Conservation (phyloP, 2,113 vertebrate genomes). For the Scomber scombrus region DNA sequence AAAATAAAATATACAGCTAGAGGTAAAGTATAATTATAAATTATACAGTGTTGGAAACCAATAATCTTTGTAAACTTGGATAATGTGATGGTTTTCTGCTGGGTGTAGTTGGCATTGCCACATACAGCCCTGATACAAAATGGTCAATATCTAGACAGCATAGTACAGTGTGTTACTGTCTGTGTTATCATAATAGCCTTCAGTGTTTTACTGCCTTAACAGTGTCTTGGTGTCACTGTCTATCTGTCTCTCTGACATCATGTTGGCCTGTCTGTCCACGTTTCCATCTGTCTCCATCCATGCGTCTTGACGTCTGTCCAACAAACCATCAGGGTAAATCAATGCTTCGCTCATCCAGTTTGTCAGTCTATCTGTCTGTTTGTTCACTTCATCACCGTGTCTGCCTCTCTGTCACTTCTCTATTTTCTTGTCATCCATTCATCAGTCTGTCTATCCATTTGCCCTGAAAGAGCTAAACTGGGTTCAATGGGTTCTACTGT, state of each 20-base stretch:
- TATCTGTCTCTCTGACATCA: slow-evolving; percentile 33
- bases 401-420: slow-evolving; percentile 69
- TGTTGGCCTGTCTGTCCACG: slow-evolving; percentile 50
- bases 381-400: slow-evolving; percentile 70
- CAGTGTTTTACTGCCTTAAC: slow-evolving; percentile 20
- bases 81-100: not conserved
- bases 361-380: slow-evolving; percentile 71
- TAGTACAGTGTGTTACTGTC: not conserved
- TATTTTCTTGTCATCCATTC: slow-evolving; percentile 38
- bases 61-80: slow-evolving; percentile 21
- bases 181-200: slow-evolving; percentile 1
- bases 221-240: slow-evolving; percentile 55
- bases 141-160: too few species aligned
- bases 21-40: not conserved
- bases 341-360: slow-evolving; percentile 62
- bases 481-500: slow-evolving; percentile 25
- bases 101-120: not conserved
- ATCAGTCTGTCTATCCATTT: slow-evolving; percentile 48
- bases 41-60: slow-evolving; percentile 1
- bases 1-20: too few species aligned
- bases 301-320: slow-evolving; percentile 64
- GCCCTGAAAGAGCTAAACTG: not conserved
- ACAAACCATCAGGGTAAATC: slow-evolving; percentile 63
- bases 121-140: not conserved
- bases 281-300: slow-evolving; percentile 65